Percentiles rank a stretch among this genome's conserved stretches.
Conservation (phyloP, 2,113 vertebrate genomes). For the Halcyon senegalensis region DNA sequence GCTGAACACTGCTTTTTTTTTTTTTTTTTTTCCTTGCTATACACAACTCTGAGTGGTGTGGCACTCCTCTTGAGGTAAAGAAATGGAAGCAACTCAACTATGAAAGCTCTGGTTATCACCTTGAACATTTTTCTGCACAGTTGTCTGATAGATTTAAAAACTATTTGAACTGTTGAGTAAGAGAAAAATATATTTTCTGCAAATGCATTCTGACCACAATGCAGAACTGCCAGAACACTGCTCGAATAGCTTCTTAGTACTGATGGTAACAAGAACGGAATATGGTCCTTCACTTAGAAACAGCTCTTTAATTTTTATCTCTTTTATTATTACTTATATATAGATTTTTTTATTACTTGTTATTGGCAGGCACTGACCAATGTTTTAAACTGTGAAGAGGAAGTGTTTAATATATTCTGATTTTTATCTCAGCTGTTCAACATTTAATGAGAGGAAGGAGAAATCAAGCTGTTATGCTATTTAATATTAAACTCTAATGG, state of each 20-base stretch:
- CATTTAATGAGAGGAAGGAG: conserved; percentile 22
- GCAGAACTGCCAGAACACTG: background rate
- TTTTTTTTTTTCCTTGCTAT: background rate
- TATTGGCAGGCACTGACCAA: conserved; percentile 38
- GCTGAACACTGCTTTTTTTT: background rate
- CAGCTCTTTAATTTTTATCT: conserved; percentile 57
- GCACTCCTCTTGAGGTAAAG: background rate
- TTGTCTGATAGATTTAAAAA: background rate
- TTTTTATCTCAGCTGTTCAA: conserved; percentile 50
- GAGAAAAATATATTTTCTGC: background rate
- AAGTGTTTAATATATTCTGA: conserved; percentile 35
- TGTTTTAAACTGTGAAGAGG: conserved; percentile 29
- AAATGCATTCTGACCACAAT: background rate
- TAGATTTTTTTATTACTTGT: conserved; percentile 12
- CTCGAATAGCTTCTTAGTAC: background rate
- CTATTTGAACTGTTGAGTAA: background rate
- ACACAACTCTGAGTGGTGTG: background rate
- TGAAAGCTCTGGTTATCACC: background rate
- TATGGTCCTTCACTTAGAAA: conserved; percentile 12
- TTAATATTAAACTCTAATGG: conserved; percentile 32
- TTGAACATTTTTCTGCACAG: background rate
- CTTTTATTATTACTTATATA: conserved; percentile 34
- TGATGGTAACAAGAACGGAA: background rate
- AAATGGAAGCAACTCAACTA: background rate
- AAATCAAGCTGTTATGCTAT: conserved; percentile 48